Conservation (phyloP, 2,113 vertebrate species). For the Alexandromys fortis region DNA sequence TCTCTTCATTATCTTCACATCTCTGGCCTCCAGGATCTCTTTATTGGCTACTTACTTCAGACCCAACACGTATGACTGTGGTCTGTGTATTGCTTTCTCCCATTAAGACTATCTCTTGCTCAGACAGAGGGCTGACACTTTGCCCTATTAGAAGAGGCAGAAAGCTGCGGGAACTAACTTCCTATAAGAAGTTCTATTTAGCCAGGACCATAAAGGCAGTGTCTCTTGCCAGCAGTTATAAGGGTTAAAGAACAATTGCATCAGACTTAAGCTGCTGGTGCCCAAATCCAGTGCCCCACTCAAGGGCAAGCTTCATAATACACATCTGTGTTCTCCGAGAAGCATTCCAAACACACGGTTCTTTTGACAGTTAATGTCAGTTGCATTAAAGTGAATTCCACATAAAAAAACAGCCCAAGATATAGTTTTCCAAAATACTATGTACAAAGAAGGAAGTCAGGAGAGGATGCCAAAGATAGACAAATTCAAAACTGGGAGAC, state of each 20-base stretch:
- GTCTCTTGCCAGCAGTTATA: not conserved
- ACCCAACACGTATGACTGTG: not conserved
- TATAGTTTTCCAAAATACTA: not conserved
- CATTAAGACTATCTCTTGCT: not conserved
- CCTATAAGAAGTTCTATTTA: not conserved
- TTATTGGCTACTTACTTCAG: not conserved
- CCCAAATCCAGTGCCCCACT: not conserved
- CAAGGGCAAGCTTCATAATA: fast-evolving
- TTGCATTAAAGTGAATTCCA: not conserved
- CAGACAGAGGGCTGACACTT: not conserved
- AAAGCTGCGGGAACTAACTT: not conserved
- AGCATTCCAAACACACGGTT: not conserved
- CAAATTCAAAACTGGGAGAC: not conserved
- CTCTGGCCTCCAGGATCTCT: not conserved
- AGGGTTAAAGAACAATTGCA: not conserved
- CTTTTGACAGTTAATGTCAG: not conserved
- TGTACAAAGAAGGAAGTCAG: not conserved
- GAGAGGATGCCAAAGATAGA: not conserved
- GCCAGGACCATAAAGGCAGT: not conserved
- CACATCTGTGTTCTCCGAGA: not conserved
- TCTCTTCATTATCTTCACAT: not conserved
- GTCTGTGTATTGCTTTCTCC: not conserved
- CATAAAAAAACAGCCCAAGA: not conserved
- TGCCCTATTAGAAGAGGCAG: not conserved
- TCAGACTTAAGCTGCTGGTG: not conserved